These are phyloP conservation scores for Scolopax mira DNA, from an alignment of 2,113 vertebrate genomes.

Conservation along the genomic window DNA sequence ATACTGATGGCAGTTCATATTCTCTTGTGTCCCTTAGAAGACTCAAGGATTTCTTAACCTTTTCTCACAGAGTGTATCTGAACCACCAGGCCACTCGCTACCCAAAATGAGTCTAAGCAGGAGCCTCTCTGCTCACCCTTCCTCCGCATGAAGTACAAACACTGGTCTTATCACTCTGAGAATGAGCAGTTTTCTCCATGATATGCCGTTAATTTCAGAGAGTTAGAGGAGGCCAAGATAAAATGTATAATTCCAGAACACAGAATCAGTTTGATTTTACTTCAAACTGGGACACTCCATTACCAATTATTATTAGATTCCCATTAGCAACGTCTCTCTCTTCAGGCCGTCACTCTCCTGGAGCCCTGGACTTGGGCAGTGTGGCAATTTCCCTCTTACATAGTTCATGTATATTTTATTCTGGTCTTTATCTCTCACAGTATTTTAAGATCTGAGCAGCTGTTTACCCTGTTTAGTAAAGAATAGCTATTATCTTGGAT, in stretches of 20 bases:
- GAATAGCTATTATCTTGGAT: background rate
- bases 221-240: too few species aligned
- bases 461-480: background rate
- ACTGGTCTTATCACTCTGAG: too few species aligned
- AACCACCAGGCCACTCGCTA: background rate
- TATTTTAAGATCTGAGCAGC: background rate
- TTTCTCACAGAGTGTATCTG: background rate
- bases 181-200: too few species aligned
- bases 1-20: background rate
- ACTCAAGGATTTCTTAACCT: background rate
- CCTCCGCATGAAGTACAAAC: too few species aligned
- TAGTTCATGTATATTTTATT: background rate
- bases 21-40: background rate
- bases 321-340: background rate
- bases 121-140: too few species aligned
- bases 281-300: background rate
- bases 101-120: too few species aligned
- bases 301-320: background rate
- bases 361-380: background rate
- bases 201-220: too few species aligned
- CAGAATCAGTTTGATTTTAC: too few species aligned
- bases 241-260: too few species aligned
- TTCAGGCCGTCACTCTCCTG: background rate
- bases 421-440: background rate
- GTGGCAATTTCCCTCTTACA: background rate